Conservation (phyloP, 1,140 invertebrate species). For the Venustaconcha ellipsiformis region DNA sequence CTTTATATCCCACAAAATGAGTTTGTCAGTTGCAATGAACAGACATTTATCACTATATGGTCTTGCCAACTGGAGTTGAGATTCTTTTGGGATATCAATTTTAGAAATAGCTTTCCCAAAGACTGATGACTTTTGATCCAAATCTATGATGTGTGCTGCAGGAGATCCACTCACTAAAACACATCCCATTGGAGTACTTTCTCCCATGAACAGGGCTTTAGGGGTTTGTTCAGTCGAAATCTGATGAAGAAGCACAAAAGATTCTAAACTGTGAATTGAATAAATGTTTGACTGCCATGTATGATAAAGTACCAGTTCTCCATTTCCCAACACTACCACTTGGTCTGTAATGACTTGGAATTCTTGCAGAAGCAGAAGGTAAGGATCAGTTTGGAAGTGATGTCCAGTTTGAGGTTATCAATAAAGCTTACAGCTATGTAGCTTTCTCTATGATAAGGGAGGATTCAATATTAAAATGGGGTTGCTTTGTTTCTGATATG, state of each 20-base stretch:
- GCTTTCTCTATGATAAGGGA: conserved; percentile 32
- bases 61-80: conserved; percentile 16
- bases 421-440: conserved; percentile 36
- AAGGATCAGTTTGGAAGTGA: conserved; percentile 26
- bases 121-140: conserved; percentile 22
- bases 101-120: conserved; percentile 25
- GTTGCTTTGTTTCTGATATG: conserved; percentile 35
- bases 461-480: conserved; percentile 32
- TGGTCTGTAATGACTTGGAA: conserved; percentile 33
- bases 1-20: conserved; percentile 37
- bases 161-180: conserved; percentile 24
- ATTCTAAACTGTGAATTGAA: conserved; percentile 25
- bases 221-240: conserved; percentile 25
- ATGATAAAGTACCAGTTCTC: conserved; percentile 32
- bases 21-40: conserved; percentile 28
- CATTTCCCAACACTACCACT: conserved; percentile 24
- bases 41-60: conserved; percentile 19
- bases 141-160: conserved; percentile 19
- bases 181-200: conserved; percentile 6
- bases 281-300: conserved; percentile 30
- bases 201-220: conserved; percentile 17
- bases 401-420: conserved; percentile 33
- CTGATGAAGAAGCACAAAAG: conserved; percentile 23
- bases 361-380: conserved; percentile 29
- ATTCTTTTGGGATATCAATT: conserved; percentile 11